Evolutionary conservation across 2,113 vertebrate genomes (phyloP), one percentile per base, ranked within the genome.

Genomic region (Rhombomys opimus): DNA sequence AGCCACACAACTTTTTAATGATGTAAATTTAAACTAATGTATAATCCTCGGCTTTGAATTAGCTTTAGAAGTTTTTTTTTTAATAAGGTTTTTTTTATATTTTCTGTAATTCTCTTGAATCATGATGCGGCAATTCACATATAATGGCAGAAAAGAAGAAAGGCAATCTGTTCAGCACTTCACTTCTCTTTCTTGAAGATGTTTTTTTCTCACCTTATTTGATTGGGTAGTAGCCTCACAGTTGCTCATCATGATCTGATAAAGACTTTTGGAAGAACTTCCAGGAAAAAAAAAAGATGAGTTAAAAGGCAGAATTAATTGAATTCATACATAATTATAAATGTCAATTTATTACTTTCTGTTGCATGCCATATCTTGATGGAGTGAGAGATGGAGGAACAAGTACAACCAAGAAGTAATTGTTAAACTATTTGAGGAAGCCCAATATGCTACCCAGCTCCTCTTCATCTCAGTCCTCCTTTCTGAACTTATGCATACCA

Each of bases 231-330:
- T 89, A 46, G 41, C 95, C 38, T 91, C 87, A 77, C 23, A 87
- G n/a, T 93, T 94, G 38, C 73, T 87, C 23, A 57, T 12, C 27
- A 84, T 57, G 88, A 59, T 87, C 57, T 76, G 23, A 57, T 91
- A 96, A 94, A 52, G 95, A 22, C 6, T 96, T 94, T 97, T 95
- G 84, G 87, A 91, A 85, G 67, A 93, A 57, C 94, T 30, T 13
- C 67, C 81, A 94, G 89, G 88, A 96, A 93, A 68, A 92, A 96
- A 82, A 92, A 46, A 46, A 46, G 95, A 82, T 54, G 13, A 96
- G 90, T 95, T 72, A 93, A 23, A 82, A 84, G 89, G 52, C 81
- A 87, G 73, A 87, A 63, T 70, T 96, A 96, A 97, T 70, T 97
- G 94, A 96, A 94, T 89, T 46, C 5, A 91, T 2, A 20, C 87